These are phyloP conservation scores for Campoletis raptor DNA, from an alignment of 2,888 invertebrate genomes.

Conservation along the genomic window DNA sequence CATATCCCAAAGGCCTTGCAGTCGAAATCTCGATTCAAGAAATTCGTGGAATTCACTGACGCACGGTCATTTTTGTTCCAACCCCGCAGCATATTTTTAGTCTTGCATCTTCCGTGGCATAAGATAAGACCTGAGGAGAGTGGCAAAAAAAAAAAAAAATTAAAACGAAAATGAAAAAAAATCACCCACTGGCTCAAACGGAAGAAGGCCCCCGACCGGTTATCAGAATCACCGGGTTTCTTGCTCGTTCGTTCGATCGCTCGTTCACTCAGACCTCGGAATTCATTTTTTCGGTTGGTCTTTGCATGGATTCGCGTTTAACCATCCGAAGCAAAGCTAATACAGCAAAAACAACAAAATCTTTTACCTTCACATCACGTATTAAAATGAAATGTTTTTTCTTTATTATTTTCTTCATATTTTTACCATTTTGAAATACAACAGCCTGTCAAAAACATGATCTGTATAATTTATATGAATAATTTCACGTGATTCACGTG, in stretches of 20 bases:
- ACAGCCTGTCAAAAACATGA: background rate
- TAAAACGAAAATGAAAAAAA: conserved; percentile 12
- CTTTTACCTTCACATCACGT: background rate
- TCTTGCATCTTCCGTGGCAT: background rate
- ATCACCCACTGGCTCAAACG: conserved; percentile 29
- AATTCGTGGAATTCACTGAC: background rate
- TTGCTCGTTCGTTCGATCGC: conserved; percentile 17
- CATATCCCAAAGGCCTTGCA: background rate
- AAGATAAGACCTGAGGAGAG: background rate
- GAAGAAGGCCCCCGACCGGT: conserved; percentile 37
- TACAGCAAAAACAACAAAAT: background rate
- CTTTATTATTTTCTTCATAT: background rate
- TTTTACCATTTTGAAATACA: background rate
- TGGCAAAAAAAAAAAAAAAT: background rate
- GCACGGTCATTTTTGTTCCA: background rate
- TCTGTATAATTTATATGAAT: background rate
- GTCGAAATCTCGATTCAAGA: background rate
- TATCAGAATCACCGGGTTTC: conserved; percentile 45
- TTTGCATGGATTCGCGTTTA: background rate
- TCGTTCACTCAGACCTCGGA: conserved; percentile 10
- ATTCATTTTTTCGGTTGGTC: conserved; percentile 1
- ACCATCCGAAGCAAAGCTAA: background rate
- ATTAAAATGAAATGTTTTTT: background rate
- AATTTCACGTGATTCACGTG: background rate
- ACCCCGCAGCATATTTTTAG: background rate